phyloP scores from a whole-genome alignment of 2,888 invertebrate species.

The Cephalotes varians region DNA sequence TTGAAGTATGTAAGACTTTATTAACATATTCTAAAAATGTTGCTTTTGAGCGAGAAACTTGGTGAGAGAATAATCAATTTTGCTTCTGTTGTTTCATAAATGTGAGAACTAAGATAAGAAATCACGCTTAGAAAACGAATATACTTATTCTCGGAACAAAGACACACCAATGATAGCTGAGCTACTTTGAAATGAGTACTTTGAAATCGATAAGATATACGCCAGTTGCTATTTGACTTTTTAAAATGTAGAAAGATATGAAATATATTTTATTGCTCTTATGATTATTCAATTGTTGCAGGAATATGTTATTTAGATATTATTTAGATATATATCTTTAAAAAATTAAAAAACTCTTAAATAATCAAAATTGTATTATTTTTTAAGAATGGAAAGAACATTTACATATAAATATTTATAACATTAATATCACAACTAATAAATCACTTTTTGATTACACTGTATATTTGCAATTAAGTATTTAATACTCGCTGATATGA shows the following conservation, averaged over 20 bases:
- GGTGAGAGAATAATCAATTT: background rate
- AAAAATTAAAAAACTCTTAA: background rate
- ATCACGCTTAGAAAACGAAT: background rate
- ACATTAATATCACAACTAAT: background rate
- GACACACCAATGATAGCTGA: background rate
- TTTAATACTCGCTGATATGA: background rate
- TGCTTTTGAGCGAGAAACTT: background rate
- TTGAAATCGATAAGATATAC: constrained; percentile 36
- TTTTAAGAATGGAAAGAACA: background rate
- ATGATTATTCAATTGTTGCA: background rate
- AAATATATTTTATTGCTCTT: background rate
- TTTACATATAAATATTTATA: background rate
- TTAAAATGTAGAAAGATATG: constrained; percentile 15
- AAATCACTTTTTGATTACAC: background rate
- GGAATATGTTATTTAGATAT: background rate
- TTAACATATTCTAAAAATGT: background rate
- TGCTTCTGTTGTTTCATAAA: background rate
- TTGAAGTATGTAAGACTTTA: background rate
- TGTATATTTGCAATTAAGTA: background rate
- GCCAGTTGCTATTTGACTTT: background rate
- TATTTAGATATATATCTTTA: background rate
- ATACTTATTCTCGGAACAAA: constrained; percentile 22
- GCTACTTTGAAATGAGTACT: no score
- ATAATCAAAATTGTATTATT: constrained; percentile 2
- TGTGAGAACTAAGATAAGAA: constrained; percentile 9